phyloP scores from a whole-genome alignment of 1,140 invertebrate species.

The Phortica variegata region DNA sequence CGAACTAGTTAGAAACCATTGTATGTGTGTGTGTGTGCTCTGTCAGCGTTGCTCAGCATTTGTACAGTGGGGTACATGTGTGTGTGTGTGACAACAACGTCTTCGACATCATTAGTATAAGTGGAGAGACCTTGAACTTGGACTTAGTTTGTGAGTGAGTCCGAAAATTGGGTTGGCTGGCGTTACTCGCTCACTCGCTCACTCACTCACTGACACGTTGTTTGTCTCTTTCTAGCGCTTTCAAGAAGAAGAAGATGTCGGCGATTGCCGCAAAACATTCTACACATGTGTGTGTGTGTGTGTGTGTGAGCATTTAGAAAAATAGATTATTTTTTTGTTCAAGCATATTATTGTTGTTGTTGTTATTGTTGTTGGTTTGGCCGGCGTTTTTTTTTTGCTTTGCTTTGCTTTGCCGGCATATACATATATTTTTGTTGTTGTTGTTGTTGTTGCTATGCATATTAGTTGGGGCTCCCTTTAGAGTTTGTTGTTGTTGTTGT shows the following conservation, averaged over 20 bases:
- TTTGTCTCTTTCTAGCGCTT: conserved; percentile 25
- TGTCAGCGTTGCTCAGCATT: conserved; percentile 21
- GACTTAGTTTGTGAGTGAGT: conserved; percentile 48
- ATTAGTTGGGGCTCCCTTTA: too few relatives aligned
- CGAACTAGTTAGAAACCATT: too few relatives aligned
- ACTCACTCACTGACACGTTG: conserved; percentile 3
- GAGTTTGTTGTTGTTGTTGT: too few relatives aligned
- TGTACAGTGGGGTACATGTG: not conserved
- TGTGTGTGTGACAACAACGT: not conserved
- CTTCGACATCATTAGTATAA: conserved; percentile 5
- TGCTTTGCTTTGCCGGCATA: too few relatives aligned
- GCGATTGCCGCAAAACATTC: conserved; percentile 50
- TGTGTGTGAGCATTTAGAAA: conserved; percentile 6
- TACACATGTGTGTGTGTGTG: conserved; percentile 2
- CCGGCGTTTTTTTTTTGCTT: conserved; percentile 38
- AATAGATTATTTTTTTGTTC: conserved; percentile 43
- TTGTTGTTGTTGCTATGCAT: too few relatives aligned
- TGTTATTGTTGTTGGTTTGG: conserved; percentile 20
- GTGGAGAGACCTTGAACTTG: conserved; percentile 49
- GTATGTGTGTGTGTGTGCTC: not conserved
- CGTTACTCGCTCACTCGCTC: not conserved
- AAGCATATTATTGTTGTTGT: too few relatives aligned
- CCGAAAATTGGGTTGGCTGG: conserved; percentile 40
- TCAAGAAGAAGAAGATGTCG: too few relatives aligned
- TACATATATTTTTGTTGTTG: too few relatives aligned